These are phyloP conservation scores for Drosophila nebulosa DNA, from an alignment of 1,140 invertebrate genomes.

Conservation along the genomic window DNA sequence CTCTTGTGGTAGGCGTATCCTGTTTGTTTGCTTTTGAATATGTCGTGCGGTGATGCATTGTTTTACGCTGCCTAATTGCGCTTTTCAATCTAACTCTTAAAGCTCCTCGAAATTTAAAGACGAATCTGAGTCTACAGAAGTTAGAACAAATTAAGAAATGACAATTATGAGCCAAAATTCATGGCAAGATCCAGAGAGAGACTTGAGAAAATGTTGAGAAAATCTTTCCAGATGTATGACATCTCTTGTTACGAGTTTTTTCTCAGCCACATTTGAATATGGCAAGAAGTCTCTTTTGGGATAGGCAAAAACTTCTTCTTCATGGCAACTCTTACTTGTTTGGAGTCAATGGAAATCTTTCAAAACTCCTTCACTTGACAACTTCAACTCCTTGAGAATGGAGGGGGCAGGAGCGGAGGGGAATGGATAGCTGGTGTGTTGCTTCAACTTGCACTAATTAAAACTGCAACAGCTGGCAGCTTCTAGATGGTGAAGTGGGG, in stretches of 20 bases:
- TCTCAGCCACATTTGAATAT: neutral
- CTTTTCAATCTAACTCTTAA: neutral
- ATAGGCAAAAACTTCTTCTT: neutral
- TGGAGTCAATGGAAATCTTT: neutral
- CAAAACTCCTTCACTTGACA: neutral
- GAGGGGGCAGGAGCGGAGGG: too few relatives aligned
- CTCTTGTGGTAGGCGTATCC: neutral
- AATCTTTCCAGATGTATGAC: too few relatives aligned
- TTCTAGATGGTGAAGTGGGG: neutral
- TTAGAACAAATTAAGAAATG: too few relatives aligned
- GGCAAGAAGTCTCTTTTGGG: neutral
- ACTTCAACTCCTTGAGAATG: constrained; percentile 7
- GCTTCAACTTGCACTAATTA: constrained; percentile 3
- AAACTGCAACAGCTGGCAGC: constrained; percentile 7
- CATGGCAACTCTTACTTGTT: neutral
- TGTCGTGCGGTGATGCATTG: constrained; percentile 34
- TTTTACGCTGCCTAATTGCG: constrained; percentile 29
- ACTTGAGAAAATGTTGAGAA: too few relatives aligned
- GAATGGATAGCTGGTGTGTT: neutral
- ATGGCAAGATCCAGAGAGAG: too few relatives aligned
- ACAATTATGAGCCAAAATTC: too few relatives aligned
- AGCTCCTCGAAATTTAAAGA: neutral
- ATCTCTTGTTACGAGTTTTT: too few relatives aligned
- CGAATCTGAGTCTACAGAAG: too few relatives aligned
- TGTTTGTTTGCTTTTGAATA: constrained; percentile 35